These are phyloP conservation scores for Percopsis omiscomaycus DNA, from an alignment of 2,797 vertebrate species.

Conservation along the genomic window DNA sequence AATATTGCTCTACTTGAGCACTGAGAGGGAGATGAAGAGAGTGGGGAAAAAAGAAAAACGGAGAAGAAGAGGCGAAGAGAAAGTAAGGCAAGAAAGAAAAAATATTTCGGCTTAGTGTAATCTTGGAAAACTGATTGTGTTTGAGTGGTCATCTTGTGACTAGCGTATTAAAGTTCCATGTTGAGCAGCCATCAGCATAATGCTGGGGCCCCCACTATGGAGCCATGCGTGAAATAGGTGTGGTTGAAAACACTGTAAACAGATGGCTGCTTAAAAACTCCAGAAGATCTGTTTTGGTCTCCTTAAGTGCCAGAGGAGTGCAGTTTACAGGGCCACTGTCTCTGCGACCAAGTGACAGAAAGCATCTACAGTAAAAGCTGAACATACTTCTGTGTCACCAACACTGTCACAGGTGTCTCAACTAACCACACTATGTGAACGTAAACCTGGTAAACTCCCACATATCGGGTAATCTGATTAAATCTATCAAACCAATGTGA, in stretches of 20 bases:
- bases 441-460: too few species aligned
- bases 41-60: neutral
- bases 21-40: neutral
- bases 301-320: neutral
- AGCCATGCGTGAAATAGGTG: slow-evolving; percentile 26
- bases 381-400: neutral
- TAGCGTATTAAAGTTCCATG: slow-evolving; percentile 34
- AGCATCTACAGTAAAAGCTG: neutral
- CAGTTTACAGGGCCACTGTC: neutral
- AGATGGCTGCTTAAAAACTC: slow-evolving; percentile 26
- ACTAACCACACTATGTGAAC: too few species aligned
- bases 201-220: neutral
- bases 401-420: neutral
- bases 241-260: slow-evolving; percentile 29
- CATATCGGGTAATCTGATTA: too few species aligned
- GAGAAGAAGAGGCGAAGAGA: neutral
- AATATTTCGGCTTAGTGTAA: slow-evolving; percentile 24
- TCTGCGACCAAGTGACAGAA: neutral
- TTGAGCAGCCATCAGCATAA: slow-evolving; percentile 33
- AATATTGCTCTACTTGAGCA: slow-evolving; percentile 34
- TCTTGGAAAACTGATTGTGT: slow-evolving; percentile 34
- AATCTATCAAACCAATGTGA: too few species aligned
- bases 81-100: slow-evolving; percentile 8
- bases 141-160: slow-evolving; percentile 51
- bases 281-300: slow-evolving; percentile 8